A percentile compares a stretch with the other conserved stretches of the same genome.
These are phyloP conservation scores for Cebidichthys violaceus DNA, from an alignment of 2,113 vertebrate genomes.

Conservation along the genomic window DNA sequence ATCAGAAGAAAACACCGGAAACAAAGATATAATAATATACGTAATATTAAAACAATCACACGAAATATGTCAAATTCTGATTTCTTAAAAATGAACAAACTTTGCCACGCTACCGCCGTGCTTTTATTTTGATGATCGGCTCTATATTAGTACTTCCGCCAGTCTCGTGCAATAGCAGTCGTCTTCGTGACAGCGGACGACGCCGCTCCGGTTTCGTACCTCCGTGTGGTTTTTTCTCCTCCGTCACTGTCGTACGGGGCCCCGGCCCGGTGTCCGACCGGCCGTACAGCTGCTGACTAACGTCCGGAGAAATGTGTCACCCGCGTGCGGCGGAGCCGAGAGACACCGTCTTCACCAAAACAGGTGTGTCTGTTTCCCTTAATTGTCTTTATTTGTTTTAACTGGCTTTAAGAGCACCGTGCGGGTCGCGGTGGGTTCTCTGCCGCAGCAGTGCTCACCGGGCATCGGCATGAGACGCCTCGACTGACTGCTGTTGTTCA, in stretches of 20 bases:
- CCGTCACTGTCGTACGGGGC: constrained; percentile 11
- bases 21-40: too few species aligned
- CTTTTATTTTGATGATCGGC: constrained; percentile 55
- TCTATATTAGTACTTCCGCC: background rate
- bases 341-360: constrained; percentile 59
- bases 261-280: constrained; percentile 42
- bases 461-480: constrained; percentile 30
- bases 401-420: background rate
- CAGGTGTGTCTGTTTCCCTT: constrained; percentile 48
- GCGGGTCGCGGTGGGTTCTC: background rate
- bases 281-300: constrained; percentile 20
- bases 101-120: background rate
- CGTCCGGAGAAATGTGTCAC: constrained; percentile 77
- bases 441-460: constrained; percentile 45
- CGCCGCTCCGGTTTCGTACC: background rate
- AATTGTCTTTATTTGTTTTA: background rate
- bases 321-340: constrained; percentile 62
- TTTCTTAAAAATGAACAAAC: background rate
- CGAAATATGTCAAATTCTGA: background rate
- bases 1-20: too few species aligned
- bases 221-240: background rate
- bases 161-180: background rate
- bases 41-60: background rate
- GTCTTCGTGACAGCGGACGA: background rate
- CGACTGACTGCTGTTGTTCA: background rate